These are phyloP conservation scores for Drosophila bipectinata DNA, from an alignment of 1,140 invertebrate species.

Conservation along the genomic window DNA sequence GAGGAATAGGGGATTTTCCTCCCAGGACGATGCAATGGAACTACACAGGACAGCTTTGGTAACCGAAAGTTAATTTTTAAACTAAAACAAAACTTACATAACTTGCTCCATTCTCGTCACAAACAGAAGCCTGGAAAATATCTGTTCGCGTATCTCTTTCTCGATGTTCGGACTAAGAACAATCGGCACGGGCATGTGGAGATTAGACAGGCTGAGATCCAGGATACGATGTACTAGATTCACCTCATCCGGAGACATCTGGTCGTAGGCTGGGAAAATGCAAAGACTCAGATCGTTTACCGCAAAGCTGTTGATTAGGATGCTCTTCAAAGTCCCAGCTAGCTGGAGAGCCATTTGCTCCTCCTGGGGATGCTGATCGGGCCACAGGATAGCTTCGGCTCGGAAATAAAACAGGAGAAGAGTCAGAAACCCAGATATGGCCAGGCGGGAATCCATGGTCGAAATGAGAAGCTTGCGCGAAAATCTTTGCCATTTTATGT, in stretches of 20 bases:
- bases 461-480: neutral
- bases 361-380: conserved; percentile 4
- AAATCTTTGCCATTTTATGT: conserved; percentile 18
- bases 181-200: conserved; percentile 16
- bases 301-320: conserved; percentile 29
- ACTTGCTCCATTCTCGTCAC: conserved; percentile 29
- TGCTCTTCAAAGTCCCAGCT: conserved; percentile 10
- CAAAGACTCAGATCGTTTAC: conserved; percentile 30
- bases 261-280: conserved; percentile 42
- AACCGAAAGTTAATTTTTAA: neutral
- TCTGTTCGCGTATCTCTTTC: neutral
- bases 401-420: neutral
- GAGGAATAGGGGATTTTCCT: conserved; percentile 15
- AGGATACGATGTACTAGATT: conserved; percentile 21
- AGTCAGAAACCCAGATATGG: neutral
- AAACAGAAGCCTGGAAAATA: conserved; percentile 38
- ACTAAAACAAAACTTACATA: neutral
- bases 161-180: conserved; percentile 19
- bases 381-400: neutral
- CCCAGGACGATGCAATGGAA: neutral
- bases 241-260: conserved; percentile 11
- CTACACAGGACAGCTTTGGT: neutral
- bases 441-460: conserved; percentile 8
- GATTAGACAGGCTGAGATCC: neutral
- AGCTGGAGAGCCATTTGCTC: conserved; percentile 6